Base-by-base conservation (phyloP, 2,113 vertebrate species). In the Istiophorus platypterus region DNA sequence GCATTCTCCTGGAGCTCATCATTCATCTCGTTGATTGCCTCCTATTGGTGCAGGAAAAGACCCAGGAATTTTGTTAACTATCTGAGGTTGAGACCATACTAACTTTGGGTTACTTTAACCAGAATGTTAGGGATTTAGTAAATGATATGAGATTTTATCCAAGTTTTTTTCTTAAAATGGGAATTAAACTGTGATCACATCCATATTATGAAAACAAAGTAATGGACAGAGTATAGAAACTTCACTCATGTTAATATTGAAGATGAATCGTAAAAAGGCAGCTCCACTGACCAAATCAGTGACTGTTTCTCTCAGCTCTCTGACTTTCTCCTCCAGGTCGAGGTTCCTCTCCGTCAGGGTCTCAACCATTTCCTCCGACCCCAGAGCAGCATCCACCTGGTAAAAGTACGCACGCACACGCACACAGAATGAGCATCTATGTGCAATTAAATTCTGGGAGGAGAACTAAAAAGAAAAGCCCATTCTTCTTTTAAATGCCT, bases 21-120 rank as follows among this genome's bases (percentile, higher is more conserved):
- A 0, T 99, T 99, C 98, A 99, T 99, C 92, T 99, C 98, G 1
- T 99, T 99, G 90, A 99, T 99, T 45, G 98, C 97, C 88, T 99
- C 98, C 98, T 99, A 67, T 78, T 22, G 62, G 27, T 5, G 26
- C 5, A 31, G 37, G 3, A 27, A 72, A 62, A 15, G n/a, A 12
- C 15, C 14, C 29, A 66, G 11, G 20, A 26, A 56, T 61, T 22
- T 12, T 62, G 59, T 49, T 13, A 59, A n/a, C 3, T 34, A 11
- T 37, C 13, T 11, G 49, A 45, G 2, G 58, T 20, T 1, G 51
- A 31, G 49, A 62, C 61, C 42, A 14, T 10, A 72, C 24, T 12
- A 34, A n/a, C 54, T 62, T 39, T 22, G 17, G 13, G 41, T 31
- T 20, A 34, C 42, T 45, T 58, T 8, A 12, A 45, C 18, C 18